These are phyloP conservation scores for Clitarchus hookeri DNA, from an alignment of 2,888 invertebrate species.

Conservation along the genomic window DNA sequence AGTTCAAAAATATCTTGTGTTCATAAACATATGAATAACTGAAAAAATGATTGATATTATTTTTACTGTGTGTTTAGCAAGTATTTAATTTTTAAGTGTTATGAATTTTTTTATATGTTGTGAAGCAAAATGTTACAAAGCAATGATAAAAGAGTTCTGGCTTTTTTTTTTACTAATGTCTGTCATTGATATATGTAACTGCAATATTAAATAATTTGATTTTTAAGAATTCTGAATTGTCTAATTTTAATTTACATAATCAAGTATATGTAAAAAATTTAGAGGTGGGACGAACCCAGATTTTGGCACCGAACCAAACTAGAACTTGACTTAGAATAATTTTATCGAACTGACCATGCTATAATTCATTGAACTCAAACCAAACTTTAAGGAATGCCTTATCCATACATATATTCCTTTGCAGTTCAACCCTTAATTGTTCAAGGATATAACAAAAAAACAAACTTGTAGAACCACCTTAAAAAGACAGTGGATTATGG, in stretches of 20 bases:
- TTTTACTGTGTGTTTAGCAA: background rate
- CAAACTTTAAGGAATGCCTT: too few relatives aligned
- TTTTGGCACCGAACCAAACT: too few relatives aligned
- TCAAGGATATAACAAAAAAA: too few relatives aligned
- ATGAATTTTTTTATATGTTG: background rate
- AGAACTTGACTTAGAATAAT: too few relatives aligned
- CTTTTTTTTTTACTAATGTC: background rate
- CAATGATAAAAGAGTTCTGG: background rate
- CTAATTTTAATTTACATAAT: background rate
- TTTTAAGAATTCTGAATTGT: background rate
- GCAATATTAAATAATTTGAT: background rate
- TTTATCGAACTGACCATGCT: too few relatives aligned
- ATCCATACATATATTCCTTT: too few relatives aligned
- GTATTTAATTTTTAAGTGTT: background rate
- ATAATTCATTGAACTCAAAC: too few relatives aligned
- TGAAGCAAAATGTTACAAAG: background rate
- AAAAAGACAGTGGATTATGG: too few relatives aligned
- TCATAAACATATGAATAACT: background rate
- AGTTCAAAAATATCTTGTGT: background rate
- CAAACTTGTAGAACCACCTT: too few relatives aligned
- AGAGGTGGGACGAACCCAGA: too few relatives aligned
- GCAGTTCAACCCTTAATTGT: too few relatives aligned
- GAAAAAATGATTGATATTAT: background rate
- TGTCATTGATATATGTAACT: background rate
- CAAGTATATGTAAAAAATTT: background rate